Evolutionary conservation across 2,113 vertebrate genomes (phyloP), one percentile per base, ranked within the genome.

Genomic region (Notiomystis cincta): DNA sequence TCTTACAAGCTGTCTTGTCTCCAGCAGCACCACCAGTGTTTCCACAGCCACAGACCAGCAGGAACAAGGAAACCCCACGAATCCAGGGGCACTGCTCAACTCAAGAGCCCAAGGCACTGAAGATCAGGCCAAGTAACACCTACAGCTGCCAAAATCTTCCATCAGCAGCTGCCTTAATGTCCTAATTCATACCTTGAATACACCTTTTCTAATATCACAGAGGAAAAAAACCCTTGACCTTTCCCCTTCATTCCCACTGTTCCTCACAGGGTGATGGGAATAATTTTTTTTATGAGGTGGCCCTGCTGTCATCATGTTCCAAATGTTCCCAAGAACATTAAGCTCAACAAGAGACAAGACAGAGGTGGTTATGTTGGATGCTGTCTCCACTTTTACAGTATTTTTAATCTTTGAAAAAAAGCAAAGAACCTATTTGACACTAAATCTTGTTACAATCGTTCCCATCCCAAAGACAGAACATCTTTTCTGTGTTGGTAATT

Each of bases 251-350:
- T 22, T 44, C 42, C n/a, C 42, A 37, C 25, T 45, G 31, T 28
- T 64, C 33, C 33, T 79, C 31, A n/a, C 0, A 50, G 15, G 9
- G 13, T 4, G 19, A 66, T 10, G 27, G 40, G 48, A 67, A 23
- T 14, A 0, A 3, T 16, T 65, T 28, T 24, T 40, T 48, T 64
- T n/a, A 60, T 0, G 2, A 15, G 10, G 30, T 28, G 9, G 7
- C 64, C 24, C 51, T 28, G 31, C 62, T n/a, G 17, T 56, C 54
- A 50, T 9, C 4, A 25, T 6, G 17, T 44, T 45, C 54, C 19
- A 23, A 56, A n/a, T 6, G 4, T 17, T 87, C 24, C 60, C 7
- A 37, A 58, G 42, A 45, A 6, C 20, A 60, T 8, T 35, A 22
- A 48, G 19, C 19, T 40, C n/a, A 61, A 25, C 19, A 54, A 24